These are phyloP conservation scores for Albula goreensis DNA, from an alignment of 2,113 vertebrate species.

Conservation along the genomic window DNA sequence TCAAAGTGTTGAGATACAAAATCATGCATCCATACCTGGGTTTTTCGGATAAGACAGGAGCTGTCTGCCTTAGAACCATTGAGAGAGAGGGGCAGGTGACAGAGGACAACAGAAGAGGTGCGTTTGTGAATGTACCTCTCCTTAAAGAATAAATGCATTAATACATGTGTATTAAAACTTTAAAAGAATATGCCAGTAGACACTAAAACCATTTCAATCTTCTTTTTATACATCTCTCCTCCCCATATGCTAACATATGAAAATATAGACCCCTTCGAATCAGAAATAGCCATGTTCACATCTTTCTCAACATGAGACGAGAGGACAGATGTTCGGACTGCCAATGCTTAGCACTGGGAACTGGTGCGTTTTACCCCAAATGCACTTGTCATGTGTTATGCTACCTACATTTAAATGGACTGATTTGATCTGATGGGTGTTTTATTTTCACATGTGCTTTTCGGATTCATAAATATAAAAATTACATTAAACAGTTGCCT, in stretches of 20 bases:
- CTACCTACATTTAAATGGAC: slow-evolving; percentile 13
- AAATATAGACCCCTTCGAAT: neutral
- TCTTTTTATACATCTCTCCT: neutral
- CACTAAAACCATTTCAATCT: neutral
- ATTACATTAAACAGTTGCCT: slow-evolving; percentile 18
- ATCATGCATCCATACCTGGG: too few species aligned
- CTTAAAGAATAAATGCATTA: neutral
- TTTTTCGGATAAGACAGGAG: too few species aligned
- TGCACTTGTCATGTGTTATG: neutral
- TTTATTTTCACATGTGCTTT: slow-evolving; percentile 27
- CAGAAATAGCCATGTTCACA: neutral
- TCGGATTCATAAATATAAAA: slow-evolving; percentile 18
- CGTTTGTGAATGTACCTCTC: too few species aligned
- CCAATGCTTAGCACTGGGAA: neutral
- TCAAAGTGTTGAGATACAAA: too few species aligned
- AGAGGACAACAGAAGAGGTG: neutral
- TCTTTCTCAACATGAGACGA: neutral
- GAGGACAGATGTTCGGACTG: neutral
- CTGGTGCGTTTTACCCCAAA: neutral
- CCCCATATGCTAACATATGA: neutral
- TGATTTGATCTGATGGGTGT: slow-evolving; percentile 22
- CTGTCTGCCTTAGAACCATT: neutral
- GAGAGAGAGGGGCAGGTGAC: neutral
- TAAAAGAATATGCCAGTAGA: neutral
- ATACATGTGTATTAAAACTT: neutral